Conservation (phyloP, 2,113 vertebrate species). For the Lophotis ruficrista region DNA sequence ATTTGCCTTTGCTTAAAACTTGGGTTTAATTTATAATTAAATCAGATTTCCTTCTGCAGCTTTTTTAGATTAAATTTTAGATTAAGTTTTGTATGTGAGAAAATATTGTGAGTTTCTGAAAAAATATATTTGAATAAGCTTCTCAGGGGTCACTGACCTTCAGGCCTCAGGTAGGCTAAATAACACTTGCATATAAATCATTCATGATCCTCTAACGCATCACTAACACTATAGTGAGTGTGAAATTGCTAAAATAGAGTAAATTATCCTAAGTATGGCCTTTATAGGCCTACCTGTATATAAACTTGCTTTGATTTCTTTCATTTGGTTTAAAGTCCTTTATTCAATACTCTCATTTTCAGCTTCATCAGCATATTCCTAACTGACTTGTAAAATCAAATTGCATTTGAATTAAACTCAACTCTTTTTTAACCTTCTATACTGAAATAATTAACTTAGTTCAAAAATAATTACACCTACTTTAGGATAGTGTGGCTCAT, state of each 20-base stretch:
- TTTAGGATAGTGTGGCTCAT: not conserved
- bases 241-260: not conserved
- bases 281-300: not conserved
- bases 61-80: not conserved
- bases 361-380: not conserved
- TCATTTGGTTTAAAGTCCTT: not conserved
- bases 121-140: not conserved
- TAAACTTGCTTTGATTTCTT: not conserved
- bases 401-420: not conserved
- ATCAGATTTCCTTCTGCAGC: not conserved
- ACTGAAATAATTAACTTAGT: not conserved
- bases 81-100: not conserved
- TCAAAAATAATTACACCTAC: not conserved
- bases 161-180: not conserved
- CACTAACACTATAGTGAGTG: not conserved
- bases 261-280: not conserved
- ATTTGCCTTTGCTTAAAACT: not conserved
- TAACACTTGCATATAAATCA: not conserved
- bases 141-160: not conserved
- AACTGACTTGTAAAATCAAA: not conserved
- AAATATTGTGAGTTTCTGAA: not conserved
- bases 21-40: not conserved
- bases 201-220: not conserved
- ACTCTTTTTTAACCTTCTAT: not conserved
- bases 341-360: not conserved